Evolutionary conservation across 2,888 invertebrate species (phyloP).

Genomic region (Lypha dubia): DNA sequence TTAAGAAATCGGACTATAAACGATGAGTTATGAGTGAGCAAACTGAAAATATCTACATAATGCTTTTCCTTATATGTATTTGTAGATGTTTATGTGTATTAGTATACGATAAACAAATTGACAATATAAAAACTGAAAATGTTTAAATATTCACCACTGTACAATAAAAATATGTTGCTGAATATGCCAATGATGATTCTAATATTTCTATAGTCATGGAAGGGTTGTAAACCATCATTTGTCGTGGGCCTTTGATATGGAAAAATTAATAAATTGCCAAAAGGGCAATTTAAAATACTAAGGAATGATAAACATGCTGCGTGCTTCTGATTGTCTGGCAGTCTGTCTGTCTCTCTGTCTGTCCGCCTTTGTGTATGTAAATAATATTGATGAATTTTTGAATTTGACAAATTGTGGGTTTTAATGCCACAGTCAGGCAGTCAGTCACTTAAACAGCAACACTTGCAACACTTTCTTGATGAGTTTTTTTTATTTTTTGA

Average conservation of each 20-base stretch:
- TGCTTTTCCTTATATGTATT: no score
- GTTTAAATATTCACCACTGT: slow-evolving; percentile 6
- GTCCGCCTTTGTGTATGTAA: slow-evolving; percentile 73
- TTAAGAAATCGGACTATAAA: no score
- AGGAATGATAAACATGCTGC: slow-evolving; percentile 40
- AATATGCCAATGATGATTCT: slow-evolving; percentile 15
- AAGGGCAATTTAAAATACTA: slow-evolving; percentile 42
- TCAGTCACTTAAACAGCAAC: slow-evolving; percentile 19
- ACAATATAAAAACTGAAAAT: no score
- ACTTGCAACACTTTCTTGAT: neutral
- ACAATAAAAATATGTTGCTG: neutral
- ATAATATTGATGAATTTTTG: slow-evolving; percentile 76
- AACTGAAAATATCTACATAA: no score
- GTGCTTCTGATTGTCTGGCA: slow-evolving; percentile 29
- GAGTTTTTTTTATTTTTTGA: slow-evolving; percentile 31
- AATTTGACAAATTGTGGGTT: slow-evolving; percentile 76
- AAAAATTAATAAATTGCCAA: slow-evolving; percentile 47
- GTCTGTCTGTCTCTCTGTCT: slow-evolving; percentile 71
- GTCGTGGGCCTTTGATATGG: slow-evolving; percentile 44
- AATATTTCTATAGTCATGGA: slow-evolving; percentile 24
- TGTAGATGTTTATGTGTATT: no score
- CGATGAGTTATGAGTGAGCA: no score
- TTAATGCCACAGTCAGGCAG: slow-evolving; percentile 44
- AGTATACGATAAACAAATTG: no score
- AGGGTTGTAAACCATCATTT: slow-evolving; percentile 55